Evolutionary conservation across 2,888 invertebrate species (phyloP), one percentile per base, ranked within the genome.

Genomic region (Macaria liturata): DNA sequence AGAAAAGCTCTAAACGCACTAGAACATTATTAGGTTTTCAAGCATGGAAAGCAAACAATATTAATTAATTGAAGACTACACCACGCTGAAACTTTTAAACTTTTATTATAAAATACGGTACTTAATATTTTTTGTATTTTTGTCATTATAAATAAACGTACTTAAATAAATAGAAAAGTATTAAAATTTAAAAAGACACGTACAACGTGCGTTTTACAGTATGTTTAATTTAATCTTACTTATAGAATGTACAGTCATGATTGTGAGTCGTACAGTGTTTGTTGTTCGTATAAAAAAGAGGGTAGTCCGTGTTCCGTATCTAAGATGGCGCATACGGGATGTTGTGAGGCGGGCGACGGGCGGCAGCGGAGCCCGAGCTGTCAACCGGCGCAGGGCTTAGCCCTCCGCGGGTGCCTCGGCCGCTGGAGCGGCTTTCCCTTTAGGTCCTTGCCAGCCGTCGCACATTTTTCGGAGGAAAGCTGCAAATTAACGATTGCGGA

Each of bases 391-490:
- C 34, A 67, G 66, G 61, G 71, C 74, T 74, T 82, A 83, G 64
- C 75, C 82, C 71, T 87, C 88, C 80, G 84, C 86, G 55, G 87
- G 83, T 67, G 81, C 77, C 65, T 79, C 83, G 66, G 70, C 83
- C 56, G 69, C 78, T 52, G 71, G 80, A 52, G 65, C 78, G 57
- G 54, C 58, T 45, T 62, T 65, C 61, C 69, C 64, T 61, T 70
- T 60, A 7, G 59, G 50, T 43, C 59, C 54, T 70, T 83, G 82
- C 86, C 91, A 89, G 87, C 94, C 93, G 79, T 94, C 95, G 89
- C 96, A 95, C 95, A 98, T 95, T 94, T 94, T 95, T 93, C 95
- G 95, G 89, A 97, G 95, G 94, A 98, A 98, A 91, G 95, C 97
- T 97, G 93, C 45, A 80, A 42, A 42, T 8, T 42, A 42, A 8